Percentiles rank a stretch among this genome's conserved stretches.
These are phyloP conservation scores for Proctacanthus coquilletti DNA, from an alignment of 1,140 invertebrate species.

Conservation along the genomic window DNA sequence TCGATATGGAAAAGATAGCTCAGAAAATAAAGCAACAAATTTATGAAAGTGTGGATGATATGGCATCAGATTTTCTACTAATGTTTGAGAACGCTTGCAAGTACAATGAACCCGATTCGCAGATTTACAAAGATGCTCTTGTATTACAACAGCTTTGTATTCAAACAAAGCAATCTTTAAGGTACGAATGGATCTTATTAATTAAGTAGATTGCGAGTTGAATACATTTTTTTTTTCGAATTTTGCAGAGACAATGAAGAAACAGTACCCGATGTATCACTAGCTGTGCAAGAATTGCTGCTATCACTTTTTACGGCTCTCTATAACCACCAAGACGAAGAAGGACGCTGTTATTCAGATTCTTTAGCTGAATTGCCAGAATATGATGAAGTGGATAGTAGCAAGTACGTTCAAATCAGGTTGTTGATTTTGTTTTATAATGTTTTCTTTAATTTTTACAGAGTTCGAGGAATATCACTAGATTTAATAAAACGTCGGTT, in stretches of 20 bases:
- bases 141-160: conserved; percentile 81
- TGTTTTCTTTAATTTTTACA: conserved; percentile 21
- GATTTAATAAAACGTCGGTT: conserved; percentile 73
- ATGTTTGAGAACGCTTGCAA: conserved; percentile 99
- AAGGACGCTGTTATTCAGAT: conserved; percentile 90
- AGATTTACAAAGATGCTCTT: conserved; percentile 96
- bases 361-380: conserved; percentile 88
- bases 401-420: conserved; percentile 34
- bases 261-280: conserved; percentile 71
- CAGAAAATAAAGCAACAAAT: conserved; percentile 63
- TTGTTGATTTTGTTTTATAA: conserved; percentile 5
- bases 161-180: conserved; percentile 79
- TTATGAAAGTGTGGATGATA: conserved; percentile 78
- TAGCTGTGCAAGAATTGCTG: conserved; percentile 80
- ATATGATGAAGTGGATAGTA: conserved; percentile 59
- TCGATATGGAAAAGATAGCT: conserved; percentile 92
- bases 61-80: conserved; percentile 83
- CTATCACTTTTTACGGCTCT: conserved; percentile 83
- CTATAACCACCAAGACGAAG: conserved; percentile 92
- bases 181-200: no score
- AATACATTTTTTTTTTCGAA: conserved; percentile 3
- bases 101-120: conserved; percentile 97
- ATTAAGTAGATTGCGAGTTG: no score
- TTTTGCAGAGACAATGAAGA: conserved; percentile 58
- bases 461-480: conserved; percentile 60